phyloP scores from a whole-genome alignment of 1,140 invertebrate species.

The Gryllus bimaculatus region DNA sequence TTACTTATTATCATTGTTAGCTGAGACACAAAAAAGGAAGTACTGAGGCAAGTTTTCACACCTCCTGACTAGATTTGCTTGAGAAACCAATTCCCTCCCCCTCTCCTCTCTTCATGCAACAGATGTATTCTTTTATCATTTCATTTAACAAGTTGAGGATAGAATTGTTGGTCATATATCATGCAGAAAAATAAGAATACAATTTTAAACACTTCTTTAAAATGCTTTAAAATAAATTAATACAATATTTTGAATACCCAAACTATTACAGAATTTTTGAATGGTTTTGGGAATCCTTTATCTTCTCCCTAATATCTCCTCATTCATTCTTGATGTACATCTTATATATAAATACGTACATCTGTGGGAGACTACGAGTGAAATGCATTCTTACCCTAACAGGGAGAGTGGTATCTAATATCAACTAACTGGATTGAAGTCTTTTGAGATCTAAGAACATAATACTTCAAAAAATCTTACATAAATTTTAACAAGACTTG shows the following conservation, averaged over 20 bases:
- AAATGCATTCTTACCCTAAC: neutral
- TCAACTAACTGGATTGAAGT: conserved; percentile 4
- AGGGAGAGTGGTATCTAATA: neutral
- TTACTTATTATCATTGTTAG: conserved; percentile 9
- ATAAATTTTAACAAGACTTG: conserved; percentile 10
- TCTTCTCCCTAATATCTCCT: neutral
- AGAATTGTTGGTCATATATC: neutral
- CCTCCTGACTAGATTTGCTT: conserved; percentile 13
- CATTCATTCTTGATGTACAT: neutral
- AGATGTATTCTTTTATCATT: neutral
- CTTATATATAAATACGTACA: neutral
- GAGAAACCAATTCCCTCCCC: neutral
- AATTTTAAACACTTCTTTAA: neutral
- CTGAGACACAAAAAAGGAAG: neutral
- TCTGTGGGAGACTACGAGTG: neutral
- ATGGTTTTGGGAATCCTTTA: neutral
- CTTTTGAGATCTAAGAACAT: conserved; percentile 18
- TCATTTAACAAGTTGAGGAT: neutral
- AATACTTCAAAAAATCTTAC: conserved; percentile 17
- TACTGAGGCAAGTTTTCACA: neutral
- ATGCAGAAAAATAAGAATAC: neutral
- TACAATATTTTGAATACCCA: neutral
- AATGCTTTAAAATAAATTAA: neutral
- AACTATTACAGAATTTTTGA: neutral
- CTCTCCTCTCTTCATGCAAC: neutral